A percentile compares a stretch with the other conserved stretches of the same genome.
Conservation (phyloP, 2,888 invertebrate genomes). For the Leucoptera coffeella region DNA sequence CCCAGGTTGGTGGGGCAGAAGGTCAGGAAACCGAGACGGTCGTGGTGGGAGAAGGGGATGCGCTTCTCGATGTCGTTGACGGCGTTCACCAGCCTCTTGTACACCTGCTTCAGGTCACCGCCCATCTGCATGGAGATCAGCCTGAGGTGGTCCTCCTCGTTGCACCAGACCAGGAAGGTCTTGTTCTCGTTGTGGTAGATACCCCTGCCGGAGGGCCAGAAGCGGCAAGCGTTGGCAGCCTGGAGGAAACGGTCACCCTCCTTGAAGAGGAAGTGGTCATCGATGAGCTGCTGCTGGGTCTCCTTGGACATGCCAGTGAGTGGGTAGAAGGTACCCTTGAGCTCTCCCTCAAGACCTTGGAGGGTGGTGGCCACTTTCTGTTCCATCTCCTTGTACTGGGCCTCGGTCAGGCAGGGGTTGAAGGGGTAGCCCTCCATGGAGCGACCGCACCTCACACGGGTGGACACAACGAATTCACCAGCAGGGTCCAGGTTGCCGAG, state of each 20-base stretch:
- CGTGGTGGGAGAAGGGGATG: constrained; percentile 91
- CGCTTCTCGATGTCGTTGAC: constrained; percentile 93
- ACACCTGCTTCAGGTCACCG: constrained; percentile 87
- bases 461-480: constrained; percentile 87
- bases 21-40: constrained; percentile 93
- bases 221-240: constrained; percentile 92
- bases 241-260: constrained; percentile 90
- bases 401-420: constrained; percentile 95
- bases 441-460: constrained; percentile 94
- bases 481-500: constrained; percentile 91
- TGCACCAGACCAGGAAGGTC: constrained; percentile 97
- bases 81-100: constrained; percentile 80
- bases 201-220: constrained; percentile 95
- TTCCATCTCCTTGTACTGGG: constrained; percentile 97
- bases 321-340: constrained; percentile 93
- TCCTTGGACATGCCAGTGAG: constrained; percentile 95
- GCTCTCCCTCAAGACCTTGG: constrained; percentile 77
- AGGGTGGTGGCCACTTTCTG: constrained; percentile 78
- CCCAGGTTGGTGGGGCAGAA: constrained; percentile 99
- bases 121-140: constrained; percentile 99
- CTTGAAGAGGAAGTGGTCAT: constrained; percentile 98
- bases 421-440: constrained; percentile 93
- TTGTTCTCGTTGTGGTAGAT: constrained; percentile 97
- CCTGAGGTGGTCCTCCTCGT: constrained; percentile 96
- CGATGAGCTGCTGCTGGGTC: constrained; percentile 92